A percentile compares a stretch with the other conserved stretches of the same genome.
These are phyloP conservation scores for Galendromus occidentalis DNA, from an alignment of 1,140 invertebrate species.

Conservation along the genomic window DNA sequence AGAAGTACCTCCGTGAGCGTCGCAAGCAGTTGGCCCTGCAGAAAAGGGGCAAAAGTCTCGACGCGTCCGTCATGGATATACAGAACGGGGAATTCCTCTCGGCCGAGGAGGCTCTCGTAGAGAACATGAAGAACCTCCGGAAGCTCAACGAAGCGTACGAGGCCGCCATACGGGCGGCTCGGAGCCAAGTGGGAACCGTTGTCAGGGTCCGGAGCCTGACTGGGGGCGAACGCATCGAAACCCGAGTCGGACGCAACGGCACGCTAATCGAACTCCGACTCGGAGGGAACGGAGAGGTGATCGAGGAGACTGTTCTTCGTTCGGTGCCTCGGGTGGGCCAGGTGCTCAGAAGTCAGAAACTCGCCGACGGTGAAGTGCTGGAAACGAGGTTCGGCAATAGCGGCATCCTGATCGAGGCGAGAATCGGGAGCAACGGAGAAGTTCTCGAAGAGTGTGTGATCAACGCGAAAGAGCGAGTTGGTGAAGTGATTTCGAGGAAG, in stretches of 20 bases:
- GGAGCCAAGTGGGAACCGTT: slow-evolving; percentile 5
- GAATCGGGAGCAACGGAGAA: not conserved
- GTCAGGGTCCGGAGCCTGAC: not conserved
- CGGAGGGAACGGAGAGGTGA: not conserved
- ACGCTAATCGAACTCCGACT: not conserved
- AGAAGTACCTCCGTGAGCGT: slow-evolving; percentile 2
- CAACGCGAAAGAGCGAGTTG: not conserved
- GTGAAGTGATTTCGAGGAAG: slow-evolving; percentile 6
- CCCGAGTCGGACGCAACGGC: not conserved
- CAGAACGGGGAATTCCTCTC: slow-evolving; percentile 8
- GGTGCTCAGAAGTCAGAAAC: not conserved
- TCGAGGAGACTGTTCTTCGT: not conserved
- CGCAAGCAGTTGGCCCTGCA: not conserved
- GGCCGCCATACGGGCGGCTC: not conserved
- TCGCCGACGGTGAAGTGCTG: not conserved
- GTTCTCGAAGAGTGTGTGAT: not conserved
- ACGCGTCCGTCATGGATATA: not conserved
- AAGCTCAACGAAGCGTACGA: slow-evolving; percentile 4
- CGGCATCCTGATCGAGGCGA: not conserved
- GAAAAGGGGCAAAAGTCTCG: not conserved
- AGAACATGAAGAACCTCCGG: not conserved
- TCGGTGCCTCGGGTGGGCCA: not conserved
- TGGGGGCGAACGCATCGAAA: not conserved
- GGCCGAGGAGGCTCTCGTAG: not conserved
- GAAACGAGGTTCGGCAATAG: slow-evolving; percentile 3